Conservation (phyloP, 37 sponge, comb jelly and placozoan genomes). For the Lycopodina hypogea region DNA sequence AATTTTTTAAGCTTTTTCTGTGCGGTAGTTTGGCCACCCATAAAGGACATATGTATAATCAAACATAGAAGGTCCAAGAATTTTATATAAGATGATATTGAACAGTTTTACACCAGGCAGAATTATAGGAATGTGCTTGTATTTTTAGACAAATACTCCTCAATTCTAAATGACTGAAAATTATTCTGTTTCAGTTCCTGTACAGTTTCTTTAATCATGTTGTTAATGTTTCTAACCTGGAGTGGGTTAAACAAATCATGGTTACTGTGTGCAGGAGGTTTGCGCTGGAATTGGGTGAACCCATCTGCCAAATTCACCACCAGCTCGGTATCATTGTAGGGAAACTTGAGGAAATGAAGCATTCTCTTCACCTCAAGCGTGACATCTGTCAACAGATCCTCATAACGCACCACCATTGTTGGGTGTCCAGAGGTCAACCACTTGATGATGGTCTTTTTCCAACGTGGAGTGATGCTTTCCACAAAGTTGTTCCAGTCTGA, state of each 20-base stretch:
- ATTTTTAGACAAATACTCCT: not conserved
- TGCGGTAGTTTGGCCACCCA: too few species aligned
- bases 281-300: not conserved
- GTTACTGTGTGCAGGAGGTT: not conserved
- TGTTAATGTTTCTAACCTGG: not conserved
- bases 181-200: not conserved
- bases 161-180: not conserved
- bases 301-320: not conserved
- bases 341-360: conserved; percentile 18
- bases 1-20: too few species aligned
- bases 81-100: too few species aligned
- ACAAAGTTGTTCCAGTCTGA: conserved; percentile 39
- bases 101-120: too few species aligned
- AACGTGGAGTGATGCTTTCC: not conserved
- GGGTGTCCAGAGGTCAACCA: conserved; percentile 23
- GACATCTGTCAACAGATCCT: conserved; percentile 27
- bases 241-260: not conserved
- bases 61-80: too few species aligned
- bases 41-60: too few species aligned
- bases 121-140: too few species aligned
- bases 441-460: conserved; percentile 12
- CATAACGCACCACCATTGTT: conserved; percentile 32
- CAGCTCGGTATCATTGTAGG: not conserved
- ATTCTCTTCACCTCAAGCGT: conserved; percentile 8
- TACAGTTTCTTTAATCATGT: not conserved